phyloP scores from a whole-genome alignment of 2,888 invertebrate species.

The Rhodophaea formosa region DNA sequence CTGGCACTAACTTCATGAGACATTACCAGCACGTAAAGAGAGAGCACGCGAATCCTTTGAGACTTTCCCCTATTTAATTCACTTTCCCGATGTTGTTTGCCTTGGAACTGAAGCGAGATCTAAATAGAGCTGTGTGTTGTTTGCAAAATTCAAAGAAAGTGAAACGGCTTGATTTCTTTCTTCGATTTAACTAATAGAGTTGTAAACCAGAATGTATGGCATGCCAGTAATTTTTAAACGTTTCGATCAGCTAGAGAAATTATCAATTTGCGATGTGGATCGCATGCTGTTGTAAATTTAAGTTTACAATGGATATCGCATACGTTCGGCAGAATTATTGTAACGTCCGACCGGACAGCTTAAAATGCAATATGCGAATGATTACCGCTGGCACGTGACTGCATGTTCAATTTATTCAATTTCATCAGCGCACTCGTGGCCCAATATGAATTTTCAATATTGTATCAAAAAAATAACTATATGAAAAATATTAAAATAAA shows the following conservation, averaged over 20 bases:
- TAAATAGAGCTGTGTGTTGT: constrained; percentile 35
- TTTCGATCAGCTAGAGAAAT: neutral
- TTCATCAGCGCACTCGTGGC: constrained; percentile 3
- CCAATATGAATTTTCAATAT: neutral
- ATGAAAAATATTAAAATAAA: neutral
- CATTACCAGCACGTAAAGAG: constrained; percentile 54
- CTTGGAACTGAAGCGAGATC: constrained; percentile 39
- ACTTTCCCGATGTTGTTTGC: constrained; percentile 58
- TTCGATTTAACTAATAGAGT: neutral
- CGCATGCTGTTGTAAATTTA: constrained; percentile 1
- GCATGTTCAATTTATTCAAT: constrained; percentile 7
- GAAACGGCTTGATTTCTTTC: neutral
- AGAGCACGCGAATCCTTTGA: constrained; percentile 64
- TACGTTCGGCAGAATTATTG: constrained; percentile 2
- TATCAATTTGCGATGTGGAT: neutral
- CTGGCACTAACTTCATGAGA: constrained; percentile 30
- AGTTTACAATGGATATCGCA: neutral
- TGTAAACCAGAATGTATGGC: neutral
- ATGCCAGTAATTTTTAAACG: neutral
- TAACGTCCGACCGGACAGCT: constrained; percentile 8
- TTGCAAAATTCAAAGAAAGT: constrained; percentile 30
- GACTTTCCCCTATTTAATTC: constrained; percentile 75
- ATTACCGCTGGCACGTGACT: neutral
- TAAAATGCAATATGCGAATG: constrained; percentile 10
- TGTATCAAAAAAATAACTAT: neutral